Evolutionary conservation across 2,797 vertebrate species (phyloP).

Genomic region (Urocyon cinereoargenteus): DNA sequence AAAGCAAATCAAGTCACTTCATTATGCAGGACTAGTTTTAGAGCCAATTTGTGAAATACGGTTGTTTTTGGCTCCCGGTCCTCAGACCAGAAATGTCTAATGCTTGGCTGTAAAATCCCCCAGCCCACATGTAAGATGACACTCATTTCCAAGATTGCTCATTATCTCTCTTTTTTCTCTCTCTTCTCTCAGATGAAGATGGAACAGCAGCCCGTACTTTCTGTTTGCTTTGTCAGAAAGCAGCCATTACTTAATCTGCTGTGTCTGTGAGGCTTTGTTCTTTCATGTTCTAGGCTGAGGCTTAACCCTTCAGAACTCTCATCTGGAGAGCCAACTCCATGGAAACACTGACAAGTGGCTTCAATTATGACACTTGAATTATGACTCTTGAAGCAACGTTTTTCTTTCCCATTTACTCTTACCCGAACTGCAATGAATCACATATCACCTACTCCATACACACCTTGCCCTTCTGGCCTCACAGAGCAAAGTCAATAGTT

Average conservation of each 20-base stretch:
- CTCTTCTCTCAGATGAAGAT: not conserved
- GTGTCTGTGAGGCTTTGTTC: not conserved
- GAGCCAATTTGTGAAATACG: not conserved
- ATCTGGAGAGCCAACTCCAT: not conserved
- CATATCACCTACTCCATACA: not conserved
- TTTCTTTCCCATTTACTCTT: not conserved
- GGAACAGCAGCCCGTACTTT: not conserved
- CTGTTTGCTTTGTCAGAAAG: not conserved
- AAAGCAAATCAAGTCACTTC: not conserved
- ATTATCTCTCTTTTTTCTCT: not conserved
- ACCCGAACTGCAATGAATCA: not conserved
- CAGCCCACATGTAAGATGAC: not conserved
- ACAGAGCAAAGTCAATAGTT: not conserved
- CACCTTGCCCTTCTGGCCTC: not conserved
- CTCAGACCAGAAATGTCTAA: not conserved
- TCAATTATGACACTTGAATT: not conserved
- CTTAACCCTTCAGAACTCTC: not conserved
- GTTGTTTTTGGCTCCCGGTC: not conserved
- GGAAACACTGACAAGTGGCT: not conserved
- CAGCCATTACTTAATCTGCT: not conserved
- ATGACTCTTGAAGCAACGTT: not conserved
- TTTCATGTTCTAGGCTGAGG: not conserved
- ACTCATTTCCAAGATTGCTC: not conserved
- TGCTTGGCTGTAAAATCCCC: not conserved
- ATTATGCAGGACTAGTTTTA: not conserved